These are phyloP conservation scores for Hypomesus transpacificus DNA, from an alignment of 2,113 vertebrate species.

Conservation along the genomic window DNA sequence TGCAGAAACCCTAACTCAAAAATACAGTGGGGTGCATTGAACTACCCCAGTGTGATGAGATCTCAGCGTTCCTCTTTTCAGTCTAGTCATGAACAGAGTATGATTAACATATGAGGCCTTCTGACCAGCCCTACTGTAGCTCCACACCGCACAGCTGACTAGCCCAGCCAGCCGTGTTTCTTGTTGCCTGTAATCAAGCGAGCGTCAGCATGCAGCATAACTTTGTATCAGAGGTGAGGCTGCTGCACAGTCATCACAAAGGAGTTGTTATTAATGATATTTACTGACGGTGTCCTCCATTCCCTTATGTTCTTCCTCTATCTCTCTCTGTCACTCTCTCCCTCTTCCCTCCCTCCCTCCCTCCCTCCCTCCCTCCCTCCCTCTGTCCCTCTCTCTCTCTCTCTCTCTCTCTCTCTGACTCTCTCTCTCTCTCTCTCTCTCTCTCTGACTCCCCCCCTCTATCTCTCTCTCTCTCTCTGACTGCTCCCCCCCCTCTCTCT, in stretches of 20 bases:
- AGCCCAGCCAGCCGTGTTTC: not conserved
- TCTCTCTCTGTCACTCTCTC: not conserved
- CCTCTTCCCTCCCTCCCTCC: not conserved
- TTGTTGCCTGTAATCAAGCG: not conserved
- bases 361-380: not conserved
- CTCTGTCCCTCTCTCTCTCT: not conserved
- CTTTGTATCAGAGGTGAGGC: not conserved
- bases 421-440: not conserved
- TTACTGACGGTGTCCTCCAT: not conserved
- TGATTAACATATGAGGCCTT: too few species aligned
- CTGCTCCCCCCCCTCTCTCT: slow-evolving; percentile 69
- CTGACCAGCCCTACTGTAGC: not conserved
- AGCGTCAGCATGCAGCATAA: not conserved
- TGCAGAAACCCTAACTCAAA: too few species aligned
- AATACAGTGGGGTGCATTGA: too few species aligned
- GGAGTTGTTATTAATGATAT: not conserved
- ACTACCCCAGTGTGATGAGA: too few species aligned
- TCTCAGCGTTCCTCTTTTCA: too few species aligned
- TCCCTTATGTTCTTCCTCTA: not conserved
- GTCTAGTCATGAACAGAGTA: too few species aligned
- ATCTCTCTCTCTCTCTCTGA: slow-evolving; percentile 60
- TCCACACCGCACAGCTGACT: not conserved
- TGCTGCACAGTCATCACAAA: not conserved
- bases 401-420: not conserved
- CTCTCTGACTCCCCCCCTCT: too few species aligned